Conservation (phyloP, 2,888 invertebrate genomes). For the Omphaloscelis lunosa region DNA sequence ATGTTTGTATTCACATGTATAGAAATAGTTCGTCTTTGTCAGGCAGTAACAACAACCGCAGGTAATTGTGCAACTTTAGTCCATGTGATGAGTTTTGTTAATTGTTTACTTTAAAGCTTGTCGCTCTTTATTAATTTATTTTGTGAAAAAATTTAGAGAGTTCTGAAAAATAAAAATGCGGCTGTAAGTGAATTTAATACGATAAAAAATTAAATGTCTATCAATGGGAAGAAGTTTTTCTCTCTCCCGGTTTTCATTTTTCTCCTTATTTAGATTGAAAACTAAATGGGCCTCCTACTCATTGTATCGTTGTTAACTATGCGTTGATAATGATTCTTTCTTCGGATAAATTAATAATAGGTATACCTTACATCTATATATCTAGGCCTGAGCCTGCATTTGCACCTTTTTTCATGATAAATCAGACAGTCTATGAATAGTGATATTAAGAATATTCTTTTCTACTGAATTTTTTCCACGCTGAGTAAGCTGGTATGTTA, state of each 20-base stretch:
- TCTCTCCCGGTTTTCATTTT: neutral
- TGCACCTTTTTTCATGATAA: neutral
- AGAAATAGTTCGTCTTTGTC: slow-evolving; percentile 57
- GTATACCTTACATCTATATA: neutral
- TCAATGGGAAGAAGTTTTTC: neutral
- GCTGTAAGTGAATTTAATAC: neutral
- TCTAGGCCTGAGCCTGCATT: neutral
- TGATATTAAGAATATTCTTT: neutral
- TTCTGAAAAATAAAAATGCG: neutral
- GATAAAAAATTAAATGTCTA: neutral
- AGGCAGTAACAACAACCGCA: slow-evolving; percentile 60
- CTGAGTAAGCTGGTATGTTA: slow-evolving; percentile 1
- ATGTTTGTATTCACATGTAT: slow-evolving; percentile 62
- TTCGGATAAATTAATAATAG: neutral
- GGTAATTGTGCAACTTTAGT: slow-evolving; percentile 39
- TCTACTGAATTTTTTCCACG: neutral
- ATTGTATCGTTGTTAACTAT: neutral
- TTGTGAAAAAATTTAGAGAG: neutral
- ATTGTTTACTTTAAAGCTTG: slow-evolving; percentile 37
- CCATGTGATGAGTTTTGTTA: slow-evolving; percentile 31
- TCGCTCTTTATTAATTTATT: neutral
- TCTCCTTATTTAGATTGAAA: neutral
- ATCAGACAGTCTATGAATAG: neutral
- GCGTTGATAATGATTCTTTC: neutral
- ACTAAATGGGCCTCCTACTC: neutral